phyloP scores from a whole-genome alignment of 2,888 invertebrate species.

The Dolichopus griseipennis region DNA sequence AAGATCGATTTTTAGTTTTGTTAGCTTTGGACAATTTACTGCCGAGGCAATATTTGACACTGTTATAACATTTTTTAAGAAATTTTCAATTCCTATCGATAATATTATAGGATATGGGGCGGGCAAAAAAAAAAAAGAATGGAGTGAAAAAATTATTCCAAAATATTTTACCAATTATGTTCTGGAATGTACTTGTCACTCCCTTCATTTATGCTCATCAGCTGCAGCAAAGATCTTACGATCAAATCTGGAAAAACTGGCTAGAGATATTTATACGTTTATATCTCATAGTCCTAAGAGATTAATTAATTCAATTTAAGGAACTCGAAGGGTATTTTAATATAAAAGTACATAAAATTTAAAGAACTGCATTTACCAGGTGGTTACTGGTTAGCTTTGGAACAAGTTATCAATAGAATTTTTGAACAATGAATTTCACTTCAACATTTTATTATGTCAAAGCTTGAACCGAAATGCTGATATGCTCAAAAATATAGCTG shows the following conservation, averaged over 20 bases:
- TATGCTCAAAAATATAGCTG: not conserved
- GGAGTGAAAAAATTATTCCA: constrained; percentile 12
- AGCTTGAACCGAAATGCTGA: constrained; percentile 1
- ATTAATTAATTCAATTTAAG: constrained; percentile 9
- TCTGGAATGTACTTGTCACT: constrained; percentile 15
- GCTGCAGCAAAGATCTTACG: constrained; percentile 15
- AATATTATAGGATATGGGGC: constrained; percentile 26
- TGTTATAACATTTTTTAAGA: not conserved
- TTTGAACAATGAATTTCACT: constrained; percentile 20
- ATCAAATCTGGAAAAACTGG: constrained; percentile 14
- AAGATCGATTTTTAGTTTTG: constrained; percentile 10
- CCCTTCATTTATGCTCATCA: constrained; percentile 14
- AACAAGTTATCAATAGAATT: constrained; percentile 20
- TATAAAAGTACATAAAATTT: constrained; percentile 19
- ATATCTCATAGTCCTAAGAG: constrained; percentile 14
- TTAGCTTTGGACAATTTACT: constrained; percentile 22
- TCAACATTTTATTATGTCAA: constrained; percentile 15
- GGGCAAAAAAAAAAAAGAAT: constrained; percentile 13
- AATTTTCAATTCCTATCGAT: constrained; percentile 13
- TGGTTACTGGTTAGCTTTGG: constrained; percentile 21
- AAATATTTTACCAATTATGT: constrained; percentile 11
- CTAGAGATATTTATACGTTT: constrained; percentile 13
- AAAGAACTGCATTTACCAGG: constrained; percentile 18
- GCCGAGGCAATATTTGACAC: constrained; percentile 18
- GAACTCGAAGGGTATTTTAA: constrained; percentile 18